Conservation (phyloP, 2,113 vertebrate genomes). For the Progne subis region DNA sequence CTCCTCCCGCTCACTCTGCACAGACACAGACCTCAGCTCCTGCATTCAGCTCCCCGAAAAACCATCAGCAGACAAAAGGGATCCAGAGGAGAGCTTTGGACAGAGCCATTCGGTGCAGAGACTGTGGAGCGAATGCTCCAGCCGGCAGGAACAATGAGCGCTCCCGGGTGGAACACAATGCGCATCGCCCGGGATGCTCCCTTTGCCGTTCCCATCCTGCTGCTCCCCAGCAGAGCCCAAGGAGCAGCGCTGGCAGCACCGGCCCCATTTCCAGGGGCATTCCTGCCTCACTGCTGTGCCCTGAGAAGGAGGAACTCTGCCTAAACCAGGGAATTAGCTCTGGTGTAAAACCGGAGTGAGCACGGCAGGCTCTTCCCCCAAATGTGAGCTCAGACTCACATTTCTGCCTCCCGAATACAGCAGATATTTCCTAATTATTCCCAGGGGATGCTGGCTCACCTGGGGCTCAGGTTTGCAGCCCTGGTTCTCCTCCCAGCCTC, state of each 20-base stretch:
- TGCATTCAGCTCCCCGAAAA: background rate
- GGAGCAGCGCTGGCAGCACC: background rate
- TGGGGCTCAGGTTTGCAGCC: conserved; percentile 40
- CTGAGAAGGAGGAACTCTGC: background rate
- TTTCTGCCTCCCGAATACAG: background rate
- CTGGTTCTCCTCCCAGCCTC: conserved; percentile 35
- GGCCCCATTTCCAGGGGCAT: background rate
- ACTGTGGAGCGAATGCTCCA: background rate
- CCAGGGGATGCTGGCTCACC: conserved; percentile 13
- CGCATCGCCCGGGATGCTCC: background rate
- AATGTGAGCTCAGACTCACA: background rate
- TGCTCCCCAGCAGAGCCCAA: background rate
- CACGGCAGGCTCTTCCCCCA: background rate
- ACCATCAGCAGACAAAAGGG: conserved; percentile 24
- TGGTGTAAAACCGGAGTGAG: background rate
- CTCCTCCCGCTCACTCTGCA: background rate
- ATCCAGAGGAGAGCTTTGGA: conserved; percentile 36
- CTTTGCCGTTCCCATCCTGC: background rate
- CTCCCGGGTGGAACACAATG: background rate
- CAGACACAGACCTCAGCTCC: background rate
- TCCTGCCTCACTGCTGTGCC: background rate
- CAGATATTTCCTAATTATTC: conserved; percentile 51
- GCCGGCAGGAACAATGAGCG: background rate
- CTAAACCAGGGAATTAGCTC: background rate
- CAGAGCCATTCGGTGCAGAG: background rate